A percentile compares a stretch with the other conserved stretches of the same genome.
Evolutionary conservation across 2,797 vertebrate species (phyloP).

Genomic region (Todus mexicanus): DNA sequence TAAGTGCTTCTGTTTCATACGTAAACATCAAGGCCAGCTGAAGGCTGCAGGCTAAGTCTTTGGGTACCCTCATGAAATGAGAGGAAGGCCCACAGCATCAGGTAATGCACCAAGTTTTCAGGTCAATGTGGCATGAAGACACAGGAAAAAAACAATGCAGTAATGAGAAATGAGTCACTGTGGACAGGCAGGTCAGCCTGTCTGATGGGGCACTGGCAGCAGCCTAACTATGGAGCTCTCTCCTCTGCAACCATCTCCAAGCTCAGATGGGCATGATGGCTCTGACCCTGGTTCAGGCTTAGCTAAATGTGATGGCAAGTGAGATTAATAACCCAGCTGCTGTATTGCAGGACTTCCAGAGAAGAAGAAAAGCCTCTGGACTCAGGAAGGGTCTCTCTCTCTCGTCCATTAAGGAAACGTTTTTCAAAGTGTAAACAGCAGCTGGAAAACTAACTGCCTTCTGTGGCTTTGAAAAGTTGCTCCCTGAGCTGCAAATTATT

Average conservation of each 20-base stretch:
- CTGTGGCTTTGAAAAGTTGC: not conserved
- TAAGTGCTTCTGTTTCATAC: not conserved
- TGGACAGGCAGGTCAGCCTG: not conserved
- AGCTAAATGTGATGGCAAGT: not conserved
- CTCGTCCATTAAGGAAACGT: not conserved
- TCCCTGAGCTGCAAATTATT: not conserved
- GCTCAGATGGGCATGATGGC: accelerated
- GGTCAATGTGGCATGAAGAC: not conserved
- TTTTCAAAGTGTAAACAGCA: not conserved
- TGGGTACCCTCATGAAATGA: not conserved
- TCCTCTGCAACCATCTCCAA: not conserved
- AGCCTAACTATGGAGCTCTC: not conserved
- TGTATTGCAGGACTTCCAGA: not conserved
- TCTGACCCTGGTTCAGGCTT: not conserved
- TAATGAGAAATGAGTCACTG: not conserved
- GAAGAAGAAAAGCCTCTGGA: not conserved
- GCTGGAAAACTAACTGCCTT: not conserved
- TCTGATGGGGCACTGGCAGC: not conserved
- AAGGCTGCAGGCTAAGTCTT: not conserved
- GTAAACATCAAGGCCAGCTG: not conserved
- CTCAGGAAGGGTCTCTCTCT: not conserved
- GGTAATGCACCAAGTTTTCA: not conserved
- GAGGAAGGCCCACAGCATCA: not conserved
- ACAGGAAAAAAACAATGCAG: accelerated
- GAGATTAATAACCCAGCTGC: not conserved